Percentiles rank a stretch among this genome's conserved stretches.
phyloP scores from a whole-genome alignment of 2,888 invertebrate species.

The Nomada goodeniana region DNA sequence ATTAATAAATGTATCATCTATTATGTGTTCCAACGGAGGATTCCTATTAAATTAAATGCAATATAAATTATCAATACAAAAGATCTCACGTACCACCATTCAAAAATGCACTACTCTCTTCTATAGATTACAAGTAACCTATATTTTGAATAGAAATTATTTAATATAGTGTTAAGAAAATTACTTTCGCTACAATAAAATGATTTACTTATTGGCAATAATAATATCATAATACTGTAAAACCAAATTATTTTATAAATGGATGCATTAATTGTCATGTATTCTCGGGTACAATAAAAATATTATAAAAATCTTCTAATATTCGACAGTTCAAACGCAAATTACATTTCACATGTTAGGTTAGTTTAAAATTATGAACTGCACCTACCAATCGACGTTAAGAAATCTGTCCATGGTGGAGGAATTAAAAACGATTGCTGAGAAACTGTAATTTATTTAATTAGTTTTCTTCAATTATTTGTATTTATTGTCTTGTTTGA shows the following conservation, averaged over 20 bases:
- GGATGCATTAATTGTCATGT: background rate
- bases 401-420: conserved; percentile 76
- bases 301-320: background rate
- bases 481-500: background rate
- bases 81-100: conserved; percentile 1
- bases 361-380: background rate
- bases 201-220: background rate
- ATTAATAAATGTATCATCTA: conserved; percentile 76
- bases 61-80: background rate
- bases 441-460: conserved; percentile 8
- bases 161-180: background rate
- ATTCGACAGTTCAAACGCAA: conserved; percentile 1
- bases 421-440: background rate
- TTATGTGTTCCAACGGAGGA: conserved; percentile 75
- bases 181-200: background rate
- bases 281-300: background rate
- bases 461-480: background rate
- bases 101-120: background rate
- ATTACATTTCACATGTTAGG: background rate
- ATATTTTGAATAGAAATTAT: background rate
- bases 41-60: conserved; percentile 66
- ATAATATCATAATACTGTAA: background rate
- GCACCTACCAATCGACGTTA: conserved; percentile 76
- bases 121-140: background rate
- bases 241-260: background rate